A percentile compares a stretch with the other conserved stretches of the same genome.
Conservation (phyloP, 2,113 vertebrate genomes). For the Myotis davidii region DNA sequence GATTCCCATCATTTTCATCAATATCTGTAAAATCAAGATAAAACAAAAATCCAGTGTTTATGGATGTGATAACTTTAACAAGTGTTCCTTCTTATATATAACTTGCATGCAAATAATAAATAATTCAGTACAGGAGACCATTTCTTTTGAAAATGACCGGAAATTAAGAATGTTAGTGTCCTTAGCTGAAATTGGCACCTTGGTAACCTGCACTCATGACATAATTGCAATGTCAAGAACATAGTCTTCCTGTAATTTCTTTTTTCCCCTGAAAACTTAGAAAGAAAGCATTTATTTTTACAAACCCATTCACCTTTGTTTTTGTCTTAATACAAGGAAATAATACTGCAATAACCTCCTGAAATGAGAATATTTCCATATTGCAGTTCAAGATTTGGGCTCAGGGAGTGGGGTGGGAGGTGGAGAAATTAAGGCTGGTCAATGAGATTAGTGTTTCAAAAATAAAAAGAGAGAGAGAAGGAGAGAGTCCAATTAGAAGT, state of each 20-base stretch:
- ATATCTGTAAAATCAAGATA: not conserved
- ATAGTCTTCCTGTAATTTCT: constrained; percentile 76
- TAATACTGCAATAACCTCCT: not conserved
- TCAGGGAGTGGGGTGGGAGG: not conserved
- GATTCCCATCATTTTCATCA: not conserved
- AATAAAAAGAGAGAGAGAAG: constrained; percentile 55
- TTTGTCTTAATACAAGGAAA: constrained; percentile 62
- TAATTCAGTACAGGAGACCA: constrained; percentile 74
- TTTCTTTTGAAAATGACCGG: constrained; percentile 79
- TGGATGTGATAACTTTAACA: not conserved
- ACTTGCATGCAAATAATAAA: constrained; percentile 68
- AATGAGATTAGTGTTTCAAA: constrained; percentile 81
- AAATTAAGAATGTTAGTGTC: constrained; percentile 81
- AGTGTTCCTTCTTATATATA: constrained; percentile 16
- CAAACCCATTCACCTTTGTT: constrained; percentile 73
- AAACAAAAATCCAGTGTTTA: not conserved
- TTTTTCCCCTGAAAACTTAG: constrained; percentile 56
- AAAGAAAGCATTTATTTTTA: not conserved
- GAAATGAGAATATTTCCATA: constrained; percentile 64
- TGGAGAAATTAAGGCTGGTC: constrained; percentile 81
- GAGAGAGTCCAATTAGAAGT: constrained; percentile 89
- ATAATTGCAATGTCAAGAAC: constrained; percentile 73
- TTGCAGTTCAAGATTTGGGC: constrained; percentile 53
- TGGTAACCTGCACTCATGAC: constrained; percentile 76
- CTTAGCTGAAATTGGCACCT: constrained; percentile 79